Percentiles rank a stretch among this genome's conserved stretches.
Evolutionary conservation across 2,888 invertebrate genomes (phyloP).

Genomic region (Branchipolynoe longqiensis): DNA sequence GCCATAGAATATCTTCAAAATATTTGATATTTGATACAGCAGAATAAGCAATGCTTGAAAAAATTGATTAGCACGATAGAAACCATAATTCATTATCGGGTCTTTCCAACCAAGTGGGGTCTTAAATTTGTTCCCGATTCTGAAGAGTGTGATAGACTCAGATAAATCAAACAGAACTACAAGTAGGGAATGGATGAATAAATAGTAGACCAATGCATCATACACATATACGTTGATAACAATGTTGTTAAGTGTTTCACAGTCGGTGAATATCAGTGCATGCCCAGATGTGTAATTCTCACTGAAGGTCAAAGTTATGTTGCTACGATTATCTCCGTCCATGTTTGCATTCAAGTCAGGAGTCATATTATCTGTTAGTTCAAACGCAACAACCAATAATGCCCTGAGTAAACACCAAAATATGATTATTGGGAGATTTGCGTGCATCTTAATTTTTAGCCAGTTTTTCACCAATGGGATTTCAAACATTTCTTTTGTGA

Average conservation of each 20-base stretch:
- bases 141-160: neutral
- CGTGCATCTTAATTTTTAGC: slow-evolving; percentile 15
- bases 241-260: neutral
- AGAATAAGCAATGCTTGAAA: slow-evolving; percentile 6
- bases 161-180: slow-evolving; percentile 7
- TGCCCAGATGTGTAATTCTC: neutral
- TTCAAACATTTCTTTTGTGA: neutral
- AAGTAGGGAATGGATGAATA: neutral
- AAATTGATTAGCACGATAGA: slow-evolving; percentile 1
- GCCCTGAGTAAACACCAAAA: slow-evolving; percentile 1
- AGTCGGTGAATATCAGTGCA: neutral
- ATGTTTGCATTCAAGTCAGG: too few relatives aligned
- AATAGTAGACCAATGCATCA: neutral
- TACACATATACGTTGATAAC: neutral
- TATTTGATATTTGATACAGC: neutral
- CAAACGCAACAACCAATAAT: neutral
- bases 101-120: slow-evolving; percentile 8
- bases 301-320: too few relatives aligned
- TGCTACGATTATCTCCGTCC: too few relatives aligned
- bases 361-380: neutral
- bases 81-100: neutral
- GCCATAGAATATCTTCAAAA: neutral
- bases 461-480: slow-evolving; percentile 16
- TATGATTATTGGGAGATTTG: neutral
- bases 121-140: neutral